These are phyloP conservation scores for Yponomeuta malinellus DNA, from an alignment of 2,888 invertebrate genomes.

Conservation along the genomic window DNA sequence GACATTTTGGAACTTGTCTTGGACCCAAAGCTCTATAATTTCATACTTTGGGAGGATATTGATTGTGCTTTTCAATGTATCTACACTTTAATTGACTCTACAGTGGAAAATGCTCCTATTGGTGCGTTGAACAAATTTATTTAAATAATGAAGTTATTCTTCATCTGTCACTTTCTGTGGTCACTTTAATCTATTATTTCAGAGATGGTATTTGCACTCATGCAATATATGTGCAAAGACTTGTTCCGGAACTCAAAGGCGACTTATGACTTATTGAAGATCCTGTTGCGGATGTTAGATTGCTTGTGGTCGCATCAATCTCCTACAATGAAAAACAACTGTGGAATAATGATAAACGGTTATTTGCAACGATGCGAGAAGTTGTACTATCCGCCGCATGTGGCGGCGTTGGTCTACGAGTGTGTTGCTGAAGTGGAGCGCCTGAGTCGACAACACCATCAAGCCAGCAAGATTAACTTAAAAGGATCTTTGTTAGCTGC, in stretches of 20 bases:
- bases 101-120: constrained; percentile 41
- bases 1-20: constrained; percentile 55
- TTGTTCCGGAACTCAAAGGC: constrained; percentile 52
- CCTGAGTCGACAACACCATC: constrained; percentile 33
- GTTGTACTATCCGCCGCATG: constrained; percentile 51
- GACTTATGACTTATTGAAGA: constrained; percentile 43
- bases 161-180: no score
- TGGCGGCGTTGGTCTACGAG: constrained; percentile 56
- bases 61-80: constrained; percentile 50
- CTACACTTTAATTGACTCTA: constrained; percentile 37
- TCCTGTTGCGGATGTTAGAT: constrained; percentile 47
- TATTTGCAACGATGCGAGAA: constrained; percentile 54
- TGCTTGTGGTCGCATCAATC: constrained; percentile 40
- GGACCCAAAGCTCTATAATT: constrained; percentile 49
- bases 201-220: constrained; percentile 38
- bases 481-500: constrained; percentile 40
- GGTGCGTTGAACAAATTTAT: constrained; percentile 35
- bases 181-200: not conserved
- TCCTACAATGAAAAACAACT: constrained; percentile 50
- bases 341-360: constrained; percentile 59
- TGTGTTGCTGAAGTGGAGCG: constrained; percentile 52
- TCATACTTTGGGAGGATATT: constrained; percentile 38
- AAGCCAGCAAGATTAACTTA: constrained; percentile 32
- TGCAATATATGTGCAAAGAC: constrained; percentile 57
- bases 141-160: not conserved